A percentile compares a stretch with the other conserved stretches of the same genome.
Conservation (phyloP, 2,797 vertebrate genomes). For the Emydoidea blandingii region DNA sequence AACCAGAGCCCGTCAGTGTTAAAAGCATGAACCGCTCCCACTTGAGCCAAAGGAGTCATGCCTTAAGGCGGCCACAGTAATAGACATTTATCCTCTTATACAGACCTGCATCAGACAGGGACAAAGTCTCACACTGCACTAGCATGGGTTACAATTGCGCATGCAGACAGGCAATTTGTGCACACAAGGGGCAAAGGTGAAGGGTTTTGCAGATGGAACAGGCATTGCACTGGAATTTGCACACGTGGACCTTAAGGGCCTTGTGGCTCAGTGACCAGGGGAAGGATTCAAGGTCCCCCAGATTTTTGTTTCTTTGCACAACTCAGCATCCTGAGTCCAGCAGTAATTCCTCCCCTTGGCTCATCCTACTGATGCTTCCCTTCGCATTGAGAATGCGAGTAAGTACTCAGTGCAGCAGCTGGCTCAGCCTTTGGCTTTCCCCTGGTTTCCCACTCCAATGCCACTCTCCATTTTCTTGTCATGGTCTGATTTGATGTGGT, state of each 20-base stretch:
- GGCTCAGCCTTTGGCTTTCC: neutral
- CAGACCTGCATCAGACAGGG: neutral
- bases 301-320: neutral
- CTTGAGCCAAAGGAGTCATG: neutral
- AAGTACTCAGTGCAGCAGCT: fast-evolving
- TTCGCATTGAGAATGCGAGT: fast-evolving
- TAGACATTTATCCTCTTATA: neutral
- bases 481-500: neutral
- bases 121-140: neutral
- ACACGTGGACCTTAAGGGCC: neutral
- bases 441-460: neutral
- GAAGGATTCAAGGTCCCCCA: neutral
- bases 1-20: neutral
- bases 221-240: neutral
- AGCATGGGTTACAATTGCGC: neutral
- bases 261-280: neutral
- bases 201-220: neutral
- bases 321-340: neutral
- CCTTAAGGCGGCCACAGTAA: neutral
- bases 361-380: neutral
- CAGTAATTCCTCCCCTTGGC: neutral
- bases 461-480: neutral
- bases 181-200: neutral
- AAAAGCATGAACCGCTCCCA: neutral
- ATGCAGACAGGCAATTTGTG: neutral